phyloP scores from a whole-genome alignment of 2,888 invertebrate species.

The Tubulanus polymorphus region DNA sequence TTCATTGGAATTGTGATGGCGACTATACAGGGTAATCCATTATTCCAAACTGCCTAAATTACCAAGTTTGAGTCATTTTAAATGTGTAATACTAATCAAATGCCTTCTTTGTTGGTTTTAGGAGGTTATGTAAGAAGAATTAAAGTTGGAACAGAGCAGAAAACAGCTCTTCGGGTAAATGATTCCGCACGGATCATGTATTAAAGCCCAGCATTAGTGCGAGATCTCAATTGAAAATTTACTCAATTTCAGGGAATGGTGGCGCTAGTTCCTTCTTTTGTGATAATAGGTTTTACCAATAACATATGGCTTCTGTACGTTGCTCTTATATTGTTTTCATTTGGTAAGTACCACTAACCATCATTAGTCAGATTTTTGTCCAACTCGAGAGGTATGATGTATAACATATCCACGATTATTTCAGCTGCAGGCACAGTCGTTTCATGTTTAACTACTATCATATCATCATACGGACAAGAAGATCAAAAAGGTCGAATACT shows the following conservation, averaged over 20 bases:
- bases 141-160: conserved; percentile 67
- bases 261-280: conserved; percentile 80
- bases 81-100: conserved; percentile 2
- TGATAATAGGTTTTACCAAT: conserved; percentile 75
- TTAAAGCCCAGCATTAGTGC: too few relatives aligned
- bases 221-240: too few relatives aligned
- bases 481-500: conserved; percentile 88
- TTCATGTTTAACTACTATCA: conserved; percentile 88
- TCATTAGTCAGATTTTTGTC: too few relatives aligned
- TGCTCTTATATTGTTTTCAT: conserved; percentile 81
- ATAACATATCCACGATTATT: too few relatives aligned
- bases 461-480: conserved; percentile 71
- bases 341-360: too few relatives aligned
- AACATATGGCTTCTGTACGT: conserved; percentile 64
- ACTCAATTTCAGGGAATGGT: conserved; percentile 65
- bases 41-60: conserved; percentile 52
- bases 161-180: conserved; percentile 62
- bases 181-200: too few relatives aligned
- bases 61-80: conserved; percentile 62
- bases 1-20: conserved; percentile 92
- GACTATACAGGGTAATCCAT: conserved; percentile 65
- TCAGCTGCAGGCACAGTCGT: conserved; percentile 73
- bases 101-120: conserved; percentile 21
- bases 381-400: too few relatives aligned
- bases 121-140: conserved; percentile 83